These are phyloP conservation scores for Myiozetetes cayanensis DNA, from an alignment of 2,113 vertebrate species.

Conservation along the genomic window DNA sequence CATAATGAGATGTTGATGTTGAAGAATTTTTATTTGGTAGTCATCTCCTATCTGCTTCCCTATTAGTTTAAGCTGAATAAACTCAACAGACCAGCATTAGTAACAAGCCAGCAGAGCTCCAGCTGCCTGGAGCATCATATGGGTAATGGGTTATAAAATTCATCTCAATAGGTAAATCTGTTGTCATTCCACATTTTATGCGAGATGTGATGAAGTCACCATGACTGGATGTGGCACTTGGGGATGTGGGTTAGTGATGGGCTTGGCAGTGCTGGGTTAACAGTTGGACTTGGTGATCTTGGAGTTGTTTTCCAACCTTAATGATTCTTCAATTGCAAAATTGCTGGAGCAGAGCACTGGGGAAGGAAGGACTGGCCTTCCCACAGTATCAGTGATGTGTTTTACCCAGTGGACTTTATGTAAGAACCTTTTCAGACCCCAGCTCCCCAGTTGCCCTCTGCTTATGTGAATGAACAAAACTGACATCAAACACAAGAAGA, in stretches of 20 bases:
- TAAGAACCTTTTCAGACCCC: not conserved
- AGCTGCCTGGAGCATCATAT: not conserved
- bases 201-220: not conserved
- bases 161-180: slow-evolving; percentile 23
- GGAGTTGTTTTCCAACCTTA: not conserved
- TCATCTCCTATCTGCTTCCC: not conserved
- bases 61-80: slow-evolving; percentile 29
- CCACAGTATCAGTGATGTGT: fast-evolving
- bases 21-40: slow-evolving; percentile 37
- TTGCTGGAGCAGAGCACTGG: not conserved
- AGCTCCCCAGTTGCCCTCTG: fast-evolving
- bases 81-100: slow-evolving; percentile 11
- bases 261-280: not conserved
- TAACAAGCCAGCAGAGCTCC: not conserved
- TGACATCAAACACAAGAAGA: not conserved
- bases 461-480: not conserved
- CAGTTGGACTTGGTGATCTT: not conserved
- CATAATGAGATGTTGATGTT: not conserved
- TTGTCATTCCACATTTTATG: not conserved
- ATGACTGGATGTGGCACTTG: no score
- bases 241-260: not conserved
- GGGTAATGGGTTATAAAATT: slow-evolving; percentile 28
- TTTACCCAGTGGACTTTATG: not conserved
- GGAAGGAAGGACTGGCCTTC: not conserved
- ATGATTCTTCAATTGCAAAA: not conserved